Evolutionary conservation across 2,888 invertebrate genomes (phyloP), one percentile per base, ranked within the genome.

Genomic region (Drosophila neoperkinsi): DNA sequence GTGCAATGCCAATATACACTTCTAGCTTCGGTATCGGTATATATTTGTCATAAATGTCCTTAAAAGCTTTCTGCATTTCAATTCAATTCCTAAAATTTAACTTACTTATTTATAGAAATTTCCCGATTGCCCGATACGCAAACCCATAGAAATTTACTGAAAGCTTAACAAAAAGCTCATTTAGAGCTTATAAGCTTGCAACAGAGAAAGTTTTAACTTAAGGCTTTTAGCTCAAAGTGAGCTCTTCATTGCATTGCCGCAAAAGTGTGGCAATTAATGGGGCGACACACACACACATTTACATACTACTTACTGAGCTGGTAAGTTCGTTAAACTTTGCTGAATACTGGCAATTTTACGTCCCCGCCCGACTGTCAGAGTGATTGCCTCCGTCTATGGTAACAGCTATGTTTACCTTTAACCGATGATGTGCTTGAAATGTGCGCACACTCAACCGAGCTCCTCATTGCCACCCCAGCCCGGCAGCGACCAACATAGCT

Each of bases 301-400:
- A 36, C 43, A 51, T 25, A 50, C 53, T 30, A 52, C 65, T 59
- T 46, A 31, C 31, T 60, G 34, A 50, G 64, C 43, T 60, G 13
- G 66, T 61, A 85, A 81, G 91, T 91, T 90, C 91, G 82, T 87
- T 90, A 80, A 91, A 90, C 91, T 91, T 84, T 90, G 73, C 56
- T 64, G 68, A 72, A 73, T 76, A 41, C 79, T 66, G 55, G 16
- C 41, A 74, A 68, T 71, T 83, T 84, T 78, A 77, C 72, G 78
- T 61, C 49, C 61, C 53, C 61, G 52, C 74, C 59, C 56, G 70
- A 57, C 74, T 64, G 69, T 53, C 46, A 52, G 66, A 43, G 57
- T 56, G 64, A 64, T 41, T 51, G 58, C 34, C 63, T 30, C 25
- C n/a, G 28, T 53, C 51, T 53, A 61, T 62, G 66, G 59, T 51